A percentile compares a stretch with the other conserved stretches of the same genome.
Evolutionary conservation across 2,888 invertebrate species (phyloP).

Genomic region (Orthosia incerta): DNA sequence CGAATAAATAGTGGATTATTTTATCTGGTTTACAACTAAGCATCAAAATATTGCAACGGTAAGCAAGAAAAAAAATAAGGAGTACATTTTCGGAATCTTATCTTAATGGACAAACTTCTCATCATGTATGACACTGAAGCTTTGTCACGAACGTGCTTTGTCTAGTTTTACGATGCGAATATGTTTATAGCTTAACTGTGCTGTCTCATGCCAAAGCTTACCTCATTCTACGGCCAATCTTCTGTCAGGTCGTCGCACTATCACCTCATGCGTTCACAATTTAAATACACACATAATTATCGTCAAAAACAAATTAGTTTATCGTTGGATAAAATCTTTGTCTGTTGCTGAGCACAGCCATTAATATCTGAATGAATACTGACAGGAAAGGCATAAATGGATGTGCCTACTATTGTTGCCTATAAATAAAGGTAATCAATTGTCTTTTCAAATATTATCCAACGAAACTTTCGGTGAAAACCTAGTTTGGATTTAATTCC

Average conservation of each 20-base stretch:
- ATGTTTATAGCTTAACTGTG: slow-evolving; percentile 29
- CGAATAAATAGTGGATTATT: not conserved
- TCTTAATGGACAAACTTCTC: slow-evolving; percentile 7
- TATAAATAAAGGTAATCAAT: too few relatives aligned
- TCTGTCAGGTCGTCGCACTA: slow-evolving; percentile 57
- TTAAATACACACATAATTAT: slow-evolving; percentile 34
- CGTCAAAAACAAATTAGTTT: slow-evolving; percentile 47
- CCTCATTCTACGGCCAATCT: slow-evolving; percentile 35
- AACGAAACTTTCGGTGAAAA: not conserved
- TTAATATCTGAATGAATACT: slow-evolving; percentile 18
- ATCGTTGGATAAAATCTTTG: slow-evolving; percentile 7
- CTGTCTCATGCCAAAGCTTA: slow-evolving; percentile 30
- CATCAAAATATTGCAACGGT: too few relatives aligned
- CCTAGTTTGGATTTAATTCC: not conserved
- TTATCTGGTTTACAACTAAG: too few relatives aligned
- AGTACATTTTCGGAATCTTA: not conserved
- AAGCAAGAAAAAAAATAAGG: too few relatives aligned
- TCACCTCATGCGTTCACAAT: slow-evolving; percentile 56
- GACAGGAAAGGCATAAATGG: not conserved
- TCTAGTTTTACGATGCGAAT: slow-evolving; percentile 24
- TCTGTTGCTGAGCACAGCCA: slow-evolving; percentile 21
- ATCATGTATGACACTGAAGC: slow-evolving; percentile 2
- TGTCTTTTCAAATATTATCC: not conserved
- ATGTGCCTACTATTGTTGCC: not conserved
- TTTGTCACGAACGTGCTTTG: slow-evolving; percentile 9